Base-by-base conservation (phyloP, 2,113 vertebrate species). In the Sceloporus tristichus region DNA sequence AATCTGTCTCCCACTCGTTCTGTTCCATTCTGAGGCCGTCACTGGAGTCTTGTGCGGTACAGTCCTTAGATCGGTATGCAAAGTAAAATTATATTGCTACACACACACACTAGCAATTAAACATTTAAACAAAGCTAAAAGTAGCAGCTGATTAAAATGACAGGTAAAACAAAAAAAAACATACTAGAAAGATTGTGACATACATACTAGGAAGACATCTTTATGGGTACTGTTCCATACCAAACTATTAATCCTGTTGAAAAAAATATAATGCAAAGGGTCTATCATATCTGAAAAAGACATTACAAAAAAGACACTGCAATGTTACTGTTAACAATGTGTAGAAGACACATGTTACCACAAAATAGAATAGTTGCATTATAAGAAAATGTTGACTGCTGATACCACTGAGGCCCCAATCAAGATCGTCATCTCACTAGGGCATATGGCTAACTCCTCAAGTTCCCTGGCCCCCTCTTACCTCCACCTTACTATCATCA, bases 311-410 rank as follows among this genome's bases (percentile, higher is more conserved):
- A 9, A 86, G 86, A 21, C 82, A 87, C 42, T 56, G 85, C 90
- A 90, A 86, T 59, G 53, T 85, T 1, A 66, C 79, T 89, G 88
- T 90, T 91, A 86, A 85, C 76, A 89, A 1, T 59, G 81, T 90
- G 29, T 65, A 21, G 86, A 88, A 66, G 73, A 6, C 5, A 75
- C 89, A 42, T 79, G 19, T 48, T 25, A 40, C 40, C 77, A 29
- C 42, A 54, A 79, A 54, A 1, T 27, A 53, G 29, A 68, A 66
- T 90, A n/a, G 40, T 79, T 80, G 78, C 89, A n/a, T 79, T 8
- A 27, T 68, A 68, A 18, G 42, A 40, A 42, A 53, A 23, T 42
- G 18, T 73, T 29, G 71, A 0, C 7, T 5, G 13, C n/a, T 34
- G 2, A 73, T 13, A 34, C 1, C n/a, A 1, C 1, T 21, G 34